Percentiles rank a stretch among this genome's conserved stretches.
phyloP scores from a whole-genome alignment of 2,113 vertebrate genomes.

The Bettongia penicillata region DNA sequence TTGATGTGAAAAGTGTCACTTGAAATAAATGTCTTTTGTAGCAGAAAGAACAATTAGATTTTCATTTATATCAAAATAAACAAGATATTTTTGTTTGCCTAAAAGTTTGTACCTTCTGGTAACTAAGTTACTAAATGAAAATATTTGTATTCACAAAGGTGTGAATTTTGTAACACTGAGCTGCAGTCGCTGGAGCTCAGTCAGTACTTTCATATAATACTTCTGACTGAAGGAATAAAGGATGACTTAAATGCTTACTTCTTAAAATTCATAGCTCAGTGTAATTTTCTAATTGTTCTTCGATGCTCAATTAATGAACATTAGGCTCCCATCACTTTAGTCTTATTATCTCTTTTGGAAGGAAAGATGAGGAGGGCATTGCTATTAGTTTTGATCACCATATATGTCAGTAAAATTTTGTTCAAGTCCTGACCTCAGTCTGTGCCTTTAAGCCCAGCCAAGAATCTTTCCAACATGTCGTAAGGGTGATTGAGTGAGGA shows the following conservation, averaged over 20 bases:
- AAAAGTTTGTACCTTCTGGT: conserved; percentile 40
- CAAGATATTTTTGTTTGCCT: conserved; percentile 23
- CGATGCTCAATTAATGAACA: neutral
- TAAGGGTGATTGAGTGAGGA: conserved; percentile 2
- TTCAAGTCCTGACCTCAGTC: neutral
- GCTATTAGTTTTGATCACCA: neutral
- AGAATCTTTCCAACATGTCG: neutral
- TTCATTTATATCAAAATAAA: conserved; percentile 39
- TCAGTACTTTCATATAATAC: conserved; percentile 17
- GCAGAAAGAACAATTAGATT: conserved; percentile 11
- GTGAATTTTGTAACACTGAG: conserved; percentile 59
- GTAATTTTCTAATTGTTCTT: conserved; percentile 45
- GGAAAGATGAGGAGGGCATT: neutral
- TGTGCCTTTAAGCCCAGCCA: neutral
- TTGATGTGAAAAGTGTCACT: neutral
- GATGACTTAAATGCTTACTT: neutral
- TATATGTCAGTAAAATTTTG: neutral
- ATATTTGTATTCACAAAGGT: neutral
- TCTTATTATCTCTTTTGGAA: conserved; percentile 14
- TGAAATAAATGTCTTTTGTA: neutral
- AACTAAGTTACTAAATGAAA: conserved; percentile 54
- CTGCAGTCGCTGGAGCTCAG: neutral
- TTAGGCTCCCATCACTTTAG: neutral
- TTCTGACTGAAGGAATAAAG: conserved; percentile 10
- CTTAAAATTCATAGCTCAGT: conserved; percentile 30